A percentile compares a stretch with the other conserved stretches of the same genome.
These are phyloP conservation scores for Carcina quercana DNA, from an alignment of 2,888 invertebrate species.

Conservation along the genomic window DNA sequence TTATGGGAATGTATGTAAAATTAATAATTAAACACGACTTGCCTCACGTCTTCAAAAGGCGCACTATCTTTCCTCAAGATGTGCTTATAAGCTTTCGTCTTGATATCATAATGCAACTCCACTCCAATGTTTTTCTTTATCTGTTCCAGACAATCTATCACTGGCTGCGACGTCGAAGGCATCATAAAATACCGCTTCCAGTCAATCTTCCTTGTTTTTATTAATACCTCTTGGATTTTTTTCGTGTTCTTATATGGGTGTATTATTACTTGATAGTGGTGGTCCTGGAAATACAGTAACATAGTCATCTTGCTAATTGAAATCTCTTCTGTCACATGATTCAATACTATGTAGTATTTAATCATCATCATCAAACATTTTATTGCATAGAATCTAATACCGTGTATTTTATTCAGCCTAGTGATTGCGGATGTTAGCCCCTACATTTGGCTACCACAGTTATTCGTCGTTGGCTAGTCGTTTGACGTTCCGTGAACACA, in stretches of 20 bases:
- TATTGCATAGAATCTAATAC: too few relatives aligned
- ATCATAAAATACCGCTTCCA: constrained; percentile 17
- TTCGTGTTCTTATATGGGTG: constrained; percentile 16
- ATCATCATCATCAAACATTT: too few relatives aligned
- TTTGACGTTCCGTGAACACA: too few relatives aligned
- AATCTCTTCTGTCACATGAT: too few relatives aligned
- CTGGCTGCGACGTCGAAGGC: constrained; percentile 15
- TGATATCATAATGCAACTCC: constrained; percentile 7
- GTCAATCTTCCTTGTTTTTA: constrained; percentile 19
- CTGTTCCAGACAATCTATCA: constrained; percentile 15
- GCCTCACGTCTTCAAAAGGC: constrained; percentile 13
- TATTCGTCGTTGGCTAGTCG: too few relatives aligned
- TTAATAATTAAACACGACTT: too few relatives aligned
- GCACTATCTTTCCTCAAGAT: constrained; percentile 12
- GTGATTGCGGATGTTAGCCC: too few relatives aligned
- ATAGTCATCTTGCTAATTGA: too few relatives aligned
- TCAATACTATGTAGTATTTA: too few relatives aligned
- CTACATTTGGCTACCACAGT: too few relatives aligned
- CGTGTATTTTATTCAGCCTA: too few relatives aligned
- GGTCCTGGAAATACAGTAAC: constrained; percentile 11
- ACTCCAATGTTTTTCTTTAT: constrained; percentile 13
- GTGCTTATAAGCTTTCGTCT: constrained; percentile 12
- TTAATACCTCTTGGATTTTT: constrained; percentile 17
- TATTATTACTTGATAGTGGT: constrained; percentile 14
- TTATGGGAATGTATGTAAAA: too few relatives aligned